Evolutionary conservation across 2,797 vertebrate genomes (phyloP).

Genomic region (Molossus alvarezi): DNA sequence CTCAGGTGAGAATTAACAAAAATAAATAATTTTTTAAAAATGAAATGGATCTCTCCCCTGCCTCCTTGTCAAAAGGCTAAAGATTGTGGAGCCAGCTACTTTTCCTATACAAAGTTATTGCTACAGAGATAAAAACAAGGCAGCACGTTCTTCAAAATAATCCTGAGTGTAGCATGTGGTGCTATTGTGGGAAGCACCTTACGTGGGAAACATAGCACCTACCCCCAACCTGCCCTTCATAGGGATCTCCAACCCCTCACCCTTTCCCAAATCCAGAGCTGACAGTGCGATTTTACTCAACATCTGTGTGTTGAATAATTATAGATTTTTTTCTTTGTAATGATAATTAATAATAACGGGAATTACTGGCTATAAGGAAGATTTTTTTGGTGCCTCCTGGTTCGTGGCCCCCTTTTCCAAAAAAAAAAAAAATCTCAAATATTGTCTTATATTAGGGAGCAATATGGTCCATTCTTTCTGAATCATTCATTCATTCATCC

Average conservation of each 20-base stretch:
- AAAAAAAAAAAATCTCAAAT: background rate
- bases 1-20: too few species aligned
- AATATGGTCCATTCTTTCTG: background rate
- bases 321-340: background rate
- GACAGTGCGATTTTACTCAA: background rate
- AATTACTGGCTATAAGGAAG: slow-evolving; percentile 6
- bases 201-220: background rate
- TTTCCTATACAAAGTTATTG: slow-evolving; percentile 12
- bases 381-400: background rate
- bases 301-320: background rate
- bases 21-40: too few species aligned
- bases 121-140: slow-evolving; percentile 28
- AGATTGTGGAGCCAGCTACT: background rate
- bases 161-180: fast-evolving
- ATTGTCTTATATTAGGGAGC: background rate
- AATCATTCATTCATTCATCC: slow-evolving; percentile 1
- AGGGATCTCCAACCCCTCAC: background rate
- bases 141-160: background rate
- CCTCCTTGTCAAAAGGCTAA: slow-evolving; percentile 54
- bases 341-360: background rate
- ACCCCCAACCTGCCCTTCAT: background rate
- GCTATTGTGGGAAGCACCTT: background rate
- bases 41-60: background rate
- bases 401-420: background rate
- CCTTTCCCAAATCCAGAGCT: slow-evolving; percentile 1